Percentiles rank a stretch among this genome's conserved stretches.
phyloP scores from a whole-genome alignment of 1,140 invertebrate species.

The Platyscapa corneri region DNA sequence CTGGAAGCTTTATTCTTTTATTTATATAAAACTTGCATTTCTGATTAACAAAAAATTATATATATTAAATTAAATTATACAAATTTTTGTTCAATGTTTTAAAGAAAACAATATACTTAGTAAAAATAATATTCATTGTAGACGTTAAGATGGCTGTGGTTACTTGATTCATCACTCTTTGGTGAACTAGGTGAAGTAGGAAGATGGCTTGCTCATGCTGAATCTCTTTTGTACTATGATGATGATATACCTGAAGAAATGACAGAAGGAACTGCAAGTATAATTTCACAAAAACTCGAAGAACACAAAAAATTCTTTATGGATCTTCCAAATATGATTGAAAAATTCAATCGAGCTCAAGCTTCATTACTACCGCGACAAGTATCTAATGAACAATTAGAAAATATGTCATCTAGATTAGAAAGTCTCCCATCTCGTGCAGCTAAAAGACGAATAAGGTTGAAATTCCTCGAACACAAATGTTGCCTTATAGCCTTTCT shows the following conservation, averaged over 20 bases:
- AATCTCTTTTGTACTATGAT: slow-evolving; percentile 85
- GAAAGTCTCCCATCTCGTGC: slow-evolving; percentile 82
- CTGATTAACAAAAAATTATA: too few species aligned
- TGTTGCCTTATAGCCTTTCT: slow-evolving; percentile 94
- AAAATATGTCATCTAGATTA: slow-evolving; percentile 85
- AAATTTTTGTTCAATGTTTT: too few species aligned
- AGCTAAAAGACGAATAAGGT: slow-evolving; percentile 83
- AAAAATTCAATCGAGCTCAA: slow-evolving; percentile 83
- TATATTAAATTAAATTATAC: too few species aligned
- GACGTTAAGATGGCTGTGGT: slow-evolving; percentile 89
- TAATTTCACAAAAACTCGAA: slow-evolving; percentile 90
- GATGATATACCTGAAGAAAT: slow-evolving; percentile 87
- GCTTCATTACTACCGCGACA: slow-evolving; percentile 77
- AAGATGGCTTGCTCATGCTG: slow-evolving; percentile 92
- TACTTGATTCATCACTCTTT: slow-evolving; percentile 87
- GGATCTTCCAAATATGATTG: slow-evolving; percentile 83
- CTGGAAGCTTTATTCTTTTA: too few species aligned
- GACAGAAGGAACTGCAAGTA: slow-evolving; percentile 89
- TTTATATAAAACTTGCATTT: too few species aligned
- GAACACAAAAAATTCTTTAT: slow-evolving; percentile 93
- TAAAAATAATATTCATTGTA: slow-evolving; percentile 64
- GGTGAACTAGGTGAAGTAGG: slow-evolving; percentile 88
- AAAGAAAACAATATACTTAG: too few species aligned
- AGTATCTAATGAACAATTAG: slow-evolving; percentile 85
- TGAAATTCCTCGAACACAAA: slow-evolving; percentile 94